phyloP scores from a whole-genome alignment of 2,888 invertebrate species.

The Pheosia tremula region DNA sequence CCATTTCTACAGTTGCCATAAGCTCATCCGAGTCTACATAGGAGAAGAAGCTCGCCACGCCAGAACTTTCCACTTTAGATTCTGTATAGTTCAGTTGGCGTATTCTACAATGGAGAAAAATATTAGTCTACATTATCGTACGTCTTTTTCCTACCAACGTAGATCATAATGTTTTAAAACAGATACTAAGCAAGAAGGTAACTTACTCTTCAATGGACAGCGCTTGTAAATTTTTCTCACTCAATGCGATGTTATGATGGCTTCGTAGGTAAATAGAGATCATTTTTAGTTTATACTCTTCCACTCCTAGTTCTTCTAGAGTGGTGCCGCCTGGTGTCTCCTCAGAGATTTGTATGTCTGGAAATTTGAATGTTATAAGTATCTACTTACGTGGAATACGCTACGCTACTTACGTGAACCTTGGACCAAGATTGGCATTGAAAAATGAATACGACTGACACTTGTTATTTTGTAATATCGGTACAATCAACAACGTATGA shows the following conservation, averaged over 20 bases:
- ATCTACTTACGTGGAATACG: too few relatives aligned
- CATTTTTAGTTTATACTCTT: conserved; percentile 2
- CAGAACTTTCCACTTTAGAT: conserved; percentile 12
- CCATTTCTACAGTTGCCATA: conserved; percentile 51
- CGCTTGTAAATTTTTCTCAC: conserved; percentile 9
- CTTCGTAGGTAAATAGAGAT: conserved; percentile 11
- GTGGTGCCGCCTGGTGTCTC: neutral
- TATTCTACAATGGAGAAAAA: neutral
- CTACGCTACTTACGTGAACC: too few relatives aligned
- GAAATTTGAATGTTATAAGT: neutral
- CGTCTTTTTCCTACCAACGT: too few relatives aligned
- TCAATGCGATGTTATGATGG: conserved; percentile 10
- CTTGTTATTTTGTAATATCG: too few relatives aligned
- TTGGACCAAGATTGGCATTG: too few relatives aligned
- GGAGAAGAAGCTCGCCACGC: too few relatives aligned
- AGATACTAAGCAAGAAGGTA: too few relatives aligned
- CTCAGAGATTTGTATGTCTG: conserved; percentile 14
- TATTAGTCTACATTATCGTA: too few relatives aligned
- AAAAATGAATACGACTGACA: too few relatives aligned
- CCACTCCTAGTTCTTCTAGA: conserved; percentile 14
- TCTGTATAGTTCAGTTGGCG: neutral
- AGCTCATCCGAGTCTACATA: too few relatives aligned
- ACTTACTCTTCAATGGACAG: conserved; percentile 11
- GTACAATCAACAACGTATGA: too few relatives aligned
- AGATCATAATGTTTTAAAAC: too few relatives aligned